Base-by-base conservation (phyloP, 2,888 invertebrate genomes). In the Ellobium chinense region DNA sequence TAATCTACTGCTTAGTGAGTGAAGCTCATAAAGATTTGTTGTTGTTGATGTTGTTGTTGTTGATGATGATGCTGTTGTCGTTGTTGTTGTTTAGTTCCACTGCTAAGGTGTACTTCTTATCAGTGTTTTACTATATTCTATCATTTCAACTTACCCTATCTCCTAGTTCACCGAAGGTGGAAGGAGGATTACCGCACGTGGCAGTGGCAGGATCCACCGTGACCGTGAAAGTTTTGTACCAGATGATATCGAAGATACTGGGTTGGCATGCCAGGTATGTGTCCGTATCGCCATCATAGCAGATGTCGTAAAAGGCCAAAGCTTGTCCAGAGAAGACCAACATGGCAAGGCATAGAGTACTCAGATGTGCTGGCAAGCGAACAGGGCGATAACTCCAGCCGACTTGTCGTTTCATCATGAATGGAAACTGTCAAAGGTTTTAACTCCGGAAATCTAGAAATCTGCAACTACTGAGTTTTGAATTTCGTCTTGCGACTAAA, bases 131-230 rank as follows among this genome's bases (percentile, higher is more conserved):
- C 66, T 37, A 31, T 31, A 31, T 60, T 7, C 31, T 7, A 63
- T 37, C 12, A 34, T 4, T 2, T 29, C 18, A 29, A 18, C 62
- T 72, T 39, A 79, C 78, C 72, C 56, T 34, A n/a, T 65, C 65
- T 72, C 72, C 78, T 21, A 79, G 63, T 5, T 54, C 34, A 24
- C 34, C 34, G 65, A 36, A 79, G 24, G 78, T 79, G 1, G 78
- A 34, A 18, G 78, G 29, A 27, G 78, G 72, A 21, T 27, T 56
- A 1, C 78, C 78, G 56, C 78, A 79, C 1, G 78, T 79, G 14
- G 63, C 63, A 27, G 14, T 31, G 3, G n/a, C 63, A 9, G 78
- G 78, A 12, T 39, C 54, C 18, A 79, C 54, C 12, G 34, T 65
- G 34, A 78, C 39, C 14, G 1, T 68, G 65, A 56, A 31, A 4